These are phyloP conservation scores for Conomelus anceps DNA, from an alignment of 2,888 invertebrate species.

Conservation along the genomic window DNA sequence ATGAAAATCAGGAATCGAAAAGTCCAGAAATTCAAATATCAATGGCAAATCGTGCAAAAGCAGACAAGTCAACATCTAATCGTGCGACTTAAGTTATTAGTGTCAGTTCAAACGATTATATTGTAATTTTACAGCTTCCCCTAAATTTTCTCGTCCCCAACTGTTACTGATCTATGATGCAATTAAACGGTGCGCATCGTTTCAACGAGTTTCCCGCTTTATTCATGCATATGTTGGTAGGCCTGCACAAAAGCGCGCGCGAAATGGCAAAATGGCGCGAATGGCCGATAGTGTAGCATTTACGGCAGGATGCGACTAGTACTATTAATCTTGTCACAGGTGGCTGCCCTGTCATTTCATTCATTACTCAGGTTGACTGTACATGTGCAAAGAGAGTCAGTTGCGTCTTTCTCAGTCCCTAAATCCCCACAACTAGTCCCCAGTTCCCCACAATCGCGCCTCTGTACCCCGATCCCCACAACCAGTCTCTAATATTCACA, in stretches of 20 bases:
- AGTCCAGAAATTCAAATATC: too few species aligned
- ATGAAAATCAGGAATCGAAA: too few species aligned
- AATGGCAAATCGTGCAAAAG: too few species aligned
- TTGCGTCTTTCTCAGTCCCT: neutral
- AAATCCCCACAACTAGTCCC: neutral
- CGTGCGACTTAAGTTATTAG: neutral
- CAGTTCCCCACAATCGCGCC: neutral
- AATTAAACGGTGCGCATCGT: neutral
- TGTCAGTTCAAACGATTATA: neutral
- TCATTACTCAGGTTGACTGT: neutral
- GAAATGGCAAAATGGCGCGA: neutral
- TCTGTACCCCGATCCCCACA: neutral
- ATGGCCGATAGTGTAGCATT: too few species aligned
- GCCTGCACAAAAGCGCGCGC: neutral
- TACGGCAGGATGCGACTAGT: too few species aligned
- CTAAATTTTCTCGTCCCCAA: neutral
- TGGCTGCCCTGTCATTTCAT: neutral
- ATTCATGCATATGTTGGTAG: neutral
- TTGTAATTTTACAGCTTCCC: neutral
- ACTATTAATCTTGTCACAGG: neutral
- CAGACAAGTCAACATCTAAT: too few species aligned
- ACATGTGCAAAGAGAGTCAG: neutral
- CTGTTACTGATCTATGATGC: neutral
- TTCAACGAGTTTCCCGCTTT: too few species aligned
- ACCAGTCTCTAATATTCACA: too few species aligned